Evolutionary conservation across 2,113 vertebrate genomes (phyloP).

Genomic region (Formicarius rufipectus): DNA sequence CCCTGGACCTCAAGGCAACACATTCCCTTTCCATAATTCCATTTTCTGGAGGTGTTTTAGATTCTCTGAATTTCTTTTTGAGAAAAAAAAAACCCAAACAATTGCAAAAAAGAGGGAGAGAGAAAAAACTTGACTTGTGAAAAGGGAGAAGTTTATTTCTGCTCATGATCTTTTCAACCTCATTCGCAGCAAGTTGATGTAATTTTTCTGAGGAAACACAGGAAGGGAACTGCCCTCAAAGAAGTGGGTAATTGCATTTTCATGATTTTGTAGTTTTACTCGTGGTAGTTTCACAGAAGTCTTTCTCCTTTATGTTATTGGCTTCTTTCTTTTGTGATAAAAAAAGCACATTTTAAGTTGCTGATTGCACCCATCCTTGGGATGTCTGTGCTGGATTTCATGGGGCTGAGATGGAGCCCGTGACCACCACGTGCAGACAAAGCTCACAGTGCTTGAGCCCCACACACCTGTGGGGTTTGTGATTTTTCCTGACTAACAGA

Average conservation of each 20-base stretch:
- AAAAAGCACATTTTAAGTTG: not conserved
- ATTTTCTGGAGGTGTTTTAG: not conserved
- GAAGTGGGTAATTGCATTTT: not conserved
- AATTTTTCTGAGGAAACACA: not conserved
- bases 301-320: not conserved
- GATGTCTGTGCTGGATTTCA: not conserved
- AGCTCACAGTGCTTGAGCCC: not conserved
- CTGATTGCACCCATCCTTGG: not conserved
- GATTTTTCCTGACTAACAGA: too few species aligned
- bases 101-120: not conserved
- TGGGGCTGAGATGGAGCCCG: not conserved
- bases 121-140: not conserved
- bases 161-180: not conserved
- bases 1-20: not conserved
- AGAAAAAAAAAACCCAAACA: not conserved
- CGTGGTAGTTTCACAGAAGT: not conserved
- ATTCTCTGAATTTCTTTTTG: not conserved
- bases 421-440: not conserved
- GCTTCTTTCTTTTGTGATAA: too few species aligned
- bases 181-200: not conserved
- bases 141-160: not conserved
- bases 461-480: rapidly evolving
- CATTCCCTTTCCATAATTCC: not conserved
- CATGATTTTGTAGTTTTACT: not conserved
- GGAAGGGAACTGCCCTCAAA: not conserved